phyloP scores from a whole-genome alignment of 2,888 invertebrate species.

The Meghimatium bilineatum region DNA sequence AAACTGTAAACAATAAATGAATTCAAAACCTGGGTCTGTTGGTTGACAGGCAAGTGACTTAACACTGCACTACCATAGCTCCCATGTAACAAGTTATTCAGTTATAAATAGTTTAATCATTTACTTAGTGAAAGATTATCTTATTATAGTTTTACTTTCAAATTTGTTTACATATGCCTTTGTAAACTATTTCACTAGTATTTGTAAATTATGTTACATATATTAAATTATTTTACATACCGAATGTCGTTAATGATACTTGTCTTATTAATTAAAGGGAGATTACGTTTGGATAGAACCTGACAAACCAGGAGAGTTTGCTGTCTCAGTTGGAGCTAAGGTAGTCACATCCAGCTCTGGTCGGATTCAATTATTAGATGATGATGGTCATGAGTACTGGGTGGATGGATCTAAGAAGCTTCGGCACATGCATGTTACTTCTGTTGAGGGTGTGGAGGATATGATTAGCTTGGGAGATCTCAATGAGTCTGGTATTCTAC shows the following conservation, averaged over 20 bases:
- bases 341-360: constrained; percentile 96
- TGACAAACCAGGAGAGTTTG: constrained; percentile 94
- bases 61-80: no score
- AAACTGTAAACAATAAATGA: no score
- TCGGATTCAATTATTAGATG: constrained; percentile 95
- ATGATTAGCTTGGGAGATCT: constrained; percentile 99
- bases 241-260: background rate
- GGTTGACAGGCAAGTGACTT: no score
- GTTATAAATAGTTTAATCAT: no score
- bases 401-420: constrained; percentile 85
- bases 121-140: no score
- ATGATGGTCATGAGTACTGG: constrained; percentile 98
- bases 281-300: constrained; percentile 99
- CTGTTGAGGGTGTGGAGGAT: constrained; percentile 98
- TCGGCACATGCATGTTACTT: constrained; percentile 81
- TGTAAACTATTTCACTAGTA: no score
- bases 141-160: no score
- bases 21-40: no score
- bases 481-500: constrained; percentile 98
- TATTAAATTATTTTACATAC: no score
- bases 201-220: no score
- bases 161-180: no score
- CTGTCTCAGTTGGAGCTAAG: constrained; percentile 97
- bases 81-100: no score
- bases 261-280: constrained; percentile 84